Evolutionary conservation across 2,113 vertebrate species (phyloP), one percentile per base, ranked within the genome.

Genomic region (Lepisosteus osseus): DNA sequence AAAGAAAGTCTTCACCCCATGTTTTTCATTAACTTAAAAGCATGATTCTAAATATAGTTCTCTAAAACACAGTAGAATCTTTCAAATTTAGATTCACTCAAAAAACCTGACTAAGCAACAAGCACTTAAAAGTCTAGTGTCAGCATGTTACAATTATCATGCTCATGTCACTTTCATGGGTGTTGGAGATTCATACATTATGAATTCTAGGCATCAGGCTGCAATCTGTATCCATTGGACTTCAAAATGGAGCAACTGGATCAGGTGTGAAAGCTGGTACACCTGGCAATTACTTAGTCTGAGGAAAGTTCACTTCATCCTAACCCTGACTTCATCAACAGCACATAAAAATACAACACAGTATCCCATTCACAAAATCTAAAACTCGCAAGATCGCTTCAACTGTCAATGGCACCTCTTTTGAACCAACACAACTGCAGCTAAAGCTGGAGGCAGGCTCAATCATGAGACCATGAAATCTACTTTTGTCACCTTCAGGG

Each of bases 131-230:
- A 29, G 29, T 29, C 29, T 29, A 29, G 29, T 29, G 55, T 41
- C 57, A 45, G 68, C 56, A 3, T 12, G 12, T 63, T n/a, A 8
- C 17, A 13, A 51, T 41, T 11, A 41, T 54, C 42, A 29, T 11
- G 13, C 29, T 29, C 14, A 44, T 42, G 7, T 40, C 61, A 45
- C 8, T 55, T 13, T 12, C 7, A 42, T 13, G 7, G 15, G 51
- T 65, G 67, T 56, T 47, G 42, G 44, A n/a, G 67, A 72, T 13
- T 17, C 71, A 79, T 83, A 29, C 65, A 81, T 84, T 74, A 82
- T 80, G 74, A 71, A 81, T 78, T 63, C 14, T 59, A 65, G 15
- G 57, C 71, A 72, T 77, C 61, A 68, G 65, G 56, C 64, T 43
- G 65, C 64, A 68, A 59, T 72, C 56, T 72, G 14, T 67, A 69